Evolutionary conservation across 2,113 vertebrate species (phyloP).

Genomic region (Acanthisitta chloris): DNA sequence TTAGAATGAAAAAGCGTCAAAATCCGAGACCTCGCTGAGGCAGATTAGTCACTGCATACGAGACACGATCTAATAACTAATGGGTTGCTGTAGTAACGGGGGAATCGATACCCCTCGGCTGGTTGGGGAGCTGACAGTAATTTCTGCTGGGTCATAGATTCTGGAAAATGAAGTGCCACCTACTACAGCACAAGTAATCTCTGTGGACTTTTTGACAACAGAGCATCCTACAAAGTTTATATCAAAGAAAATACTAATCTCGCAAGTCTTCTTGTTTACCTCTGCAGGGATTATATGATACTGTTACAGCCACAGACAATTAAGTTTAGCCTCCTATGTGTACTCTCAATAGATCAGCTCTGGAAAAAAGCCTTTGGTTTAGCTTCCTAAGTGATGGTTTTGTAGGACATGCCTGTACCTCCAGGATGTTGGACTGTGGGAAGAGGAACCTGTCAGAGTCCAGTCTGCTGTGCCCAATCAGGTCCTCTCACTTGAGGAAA

Average conservation of each 20-base stretch:
- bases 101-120: constrained; percentile 73
- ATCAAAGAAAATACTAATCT: constrained; percentile 66
- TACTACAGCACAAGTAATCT: constrained; percentile 59
- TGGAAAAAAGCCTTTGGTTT: not conserved
- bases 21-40: constrained; percentile 64
- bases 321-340: not conserved
- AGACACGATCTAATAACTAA: constrained; percentile 70
- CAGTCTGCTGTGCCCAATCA: not conserved
- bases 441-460: not conserved
- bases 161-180: constrained; percentile 72
- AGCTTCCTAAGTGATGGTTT: not conserved
- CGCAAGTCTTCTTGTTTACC: constrained; percentile 41
- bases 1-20: constrained; percentile 78
- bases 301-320: constrained; percentile 28
- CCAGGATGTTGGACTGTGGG: not conserved
- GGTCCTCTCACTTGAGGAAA: not conserved
- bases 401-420: not conserved
- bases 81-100: constrained; percentile 76
- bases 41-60: constrained; percentile 67
- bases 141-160: constrained; percentile 82
- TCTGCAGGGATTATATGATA: constrained; percentile 31
- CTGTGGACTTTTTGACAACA: constrained; percentile 57
- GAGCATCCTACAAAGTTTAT: constrained; percentile 53
- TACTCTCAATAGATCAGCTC: not conserved
- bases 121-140: constrained; percentile 78